Conservation (phyloP, 2,113 vertebrate species). For the Microcebus murinus region DNA sequence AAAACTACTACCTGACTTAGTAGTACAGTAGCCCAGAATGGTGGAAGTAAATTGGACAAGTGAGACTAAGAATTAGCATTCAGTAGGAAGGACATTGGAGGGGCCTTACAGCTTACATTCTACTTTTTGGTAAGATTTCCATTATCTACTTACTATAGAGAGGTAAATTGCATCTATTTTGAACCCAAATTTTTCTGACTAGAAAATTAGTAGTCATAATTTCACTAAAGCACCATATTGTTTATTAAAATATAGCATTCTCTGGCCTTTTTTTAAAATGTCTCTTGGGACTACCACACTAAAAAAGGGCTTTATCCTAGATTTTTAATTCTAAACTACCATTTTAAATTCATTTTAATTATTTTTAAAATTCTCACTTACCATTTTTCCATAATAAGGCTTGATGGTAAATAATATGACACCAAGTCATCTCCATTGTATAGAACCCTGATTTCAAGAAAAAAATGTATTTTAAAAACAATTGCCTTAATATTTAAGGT, state of each 20-base stretch:
- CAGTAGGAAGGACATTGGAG: not conserved
- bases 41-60: not conserved
- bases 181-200: not conserved
- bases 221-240: not conserved
- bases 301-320: not conserved
- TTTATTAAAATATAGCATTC: conserved; percentile 1
- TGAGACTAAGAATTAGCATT: not conserved
- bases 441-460: not conserved
- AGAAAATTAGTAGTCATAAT: not conserved
- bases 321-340: not conserved
- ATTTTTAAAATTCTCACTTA: not conserved
- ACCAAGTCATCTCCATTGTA: not conserved
- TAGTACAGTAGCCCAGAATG: not conserved
- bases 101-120: not conserved
- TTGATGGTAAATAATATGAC: conserved; percentile 8
- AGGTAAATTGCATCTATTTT: conserved; percentile 3
- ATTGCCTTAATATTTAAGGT: not conserved
- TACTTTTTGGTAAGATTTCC: not conserved
- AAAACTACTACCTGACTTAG: not conserved
- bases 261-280: not conserved
- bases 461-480: not conserved
- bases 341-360: conserved; percentile 26
- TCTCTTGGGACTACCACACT: not conserved
- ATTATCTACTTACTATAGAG: not conserved
- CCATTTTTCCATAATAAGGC: not conserved